Evolutionary conservation across 2,113 vertebrate species (phyloP), one percentile per base, ranked within the genome.

Genomic region (Anolis sagrei): DNA sequence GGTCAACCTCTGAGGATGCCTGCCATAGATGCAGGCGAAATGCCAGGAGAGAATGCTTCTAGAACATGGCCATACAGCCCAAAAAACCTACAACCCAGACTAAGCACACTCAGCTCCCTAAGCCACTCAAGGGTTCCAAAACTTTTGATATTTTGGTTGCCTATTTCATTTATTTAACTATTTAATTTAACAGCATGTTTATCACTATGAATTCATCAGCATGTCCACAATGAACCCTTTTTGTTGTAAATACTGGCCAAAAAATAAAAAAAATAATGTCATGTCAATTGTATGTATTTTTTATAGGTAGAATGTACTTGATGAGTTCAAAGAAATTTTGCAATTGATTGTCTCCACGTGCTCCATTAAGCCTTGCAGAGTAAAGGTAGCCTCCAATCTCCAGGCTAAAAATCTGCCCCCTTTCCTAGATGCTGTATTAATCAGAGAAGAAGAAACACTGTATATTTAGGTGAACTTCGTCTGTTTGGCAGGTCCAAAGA

Each of bases 311-410:
- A 49, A 68, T 54, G 48, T 39, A 66, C 0, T 48, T 39, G 74
- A 61, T 48, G 16, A 66, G 13, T 29, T 88, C 61, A 78, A 72
- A 80, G 75, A 83, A 88, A 89, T 85, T 76, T 91, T 72, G 66
- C 79, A 89, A 91, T 23, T 39, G 61, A 0, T 77, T 66, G 83
- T 83, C 89, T 2, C 89, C 93, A 94, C 91, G 92, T 91, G 91
- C 77, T 87, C 62, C 82, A 86, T 89, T 92, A 94, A 93, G 93
- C 93, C 93, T 91, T 91, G 91, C 76, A 39, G 72, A 64, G 16
- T n/a, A 2, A 39, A 39, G 61, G 73, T 34, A 39, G 29, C 27
- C 19, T 81, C 64, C 29, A 32, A 73, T n/a, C 39, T 58, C 10
- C 51, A 61, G 27, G 27, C 51, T 73, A 8, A 61, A 32, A 74